Base-by-base conservation (phyloP, 2,888 invertebrate species). In the Hecatera dysodea region DNA sequence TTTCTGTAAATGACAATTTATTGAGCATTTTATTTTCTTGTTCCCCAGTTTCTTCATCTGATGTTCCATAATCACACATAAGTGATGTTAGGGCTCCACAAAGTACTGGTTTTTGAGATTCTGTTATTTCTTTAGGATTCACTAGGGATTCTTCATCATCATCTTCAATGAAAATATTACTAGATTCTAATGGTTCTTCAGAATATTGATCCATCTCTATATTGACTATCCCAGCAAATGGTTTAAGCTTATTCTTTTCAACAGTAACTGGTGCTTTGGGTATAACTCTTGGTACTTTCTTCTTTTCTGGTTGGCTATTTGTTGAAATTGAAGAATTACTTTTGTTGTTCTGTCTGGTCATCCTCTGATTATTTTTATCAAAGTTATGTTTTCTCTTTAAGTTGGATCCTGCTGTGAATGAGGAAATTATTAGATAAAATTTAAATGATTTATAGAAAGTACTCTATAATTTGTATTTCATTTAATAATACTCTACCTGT, bases 71-170 rank as follows among this genome's bases (percentile, higher is more conserved):
- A 67, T 96, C 95, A 83, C 95, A 95, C 85, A 97, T 96, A 33
- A 97, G 91, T 67, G 95, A 94, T 56, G 96, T 95, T 75, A 97
- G 89, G 19, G 97, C 96, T 81, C 95, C 96, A 89, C 96, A 97
- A 12, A 97, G 87, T 39, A 83, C 73, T 72, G 91, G 90, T 74
- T 92, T 82, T 55, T 73, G 68, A 59, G 52, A 44, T 46, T 62
- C 64, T 59, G 56, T 8, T n/a, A 24, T 72, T 27, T 67, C 59
- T 60, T 62, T 57, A 55, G 50, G 27, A 50, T 53, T 44, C 27
- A 67, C 53, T 33, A 67, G 42, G 39, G 67, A 24, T 52, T 72
- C 63, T 67, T 87, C 84, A 83, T 92, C 91, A 69, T 93, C 94
- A 90, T 96, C 95, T 81, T 95, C 95, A 86, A 94, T 93, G 53